phyloP scores from a whole-genome alignment of 2,797 vertebrate species.

The Chelmon rostratus region DNA sequence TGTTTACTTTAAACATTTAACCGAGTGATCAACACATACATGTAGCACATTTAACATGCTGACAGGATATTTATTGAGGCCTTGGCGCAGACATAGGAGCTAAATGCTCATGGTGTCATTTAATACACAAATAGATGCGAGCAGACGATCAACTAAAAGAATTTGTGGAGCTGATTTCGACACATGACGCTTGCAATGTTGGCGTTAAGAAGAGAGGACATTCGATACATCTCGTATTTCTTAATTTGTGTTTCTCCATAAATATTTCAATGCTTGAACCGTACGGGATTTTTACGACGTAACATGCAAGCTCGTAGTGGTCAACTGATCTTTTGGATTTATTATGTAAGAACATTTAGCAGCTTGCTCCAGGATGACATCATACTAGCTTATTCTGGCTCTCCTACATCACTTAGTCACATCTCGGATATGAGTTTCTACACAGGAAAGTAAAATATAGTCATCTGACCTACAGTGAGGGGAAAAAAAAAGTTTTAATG shows the following conservation, averaged over 20 bases:
- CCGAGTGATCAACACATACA: conserved; percentile 35
- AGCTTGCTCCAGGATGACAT: conserved; percentile 23
- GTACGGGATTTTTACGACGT: conserved; percentile 14
- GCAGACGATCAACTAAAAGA: conserved; percentile 10
- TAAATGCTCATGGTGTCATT: conserved; percentile 23
- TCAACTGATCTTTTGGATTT: conserved; percentile 33
- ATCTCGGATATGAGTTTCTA: conserved; percentile 43
- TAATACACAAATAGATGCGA: conserved; percentile 36
- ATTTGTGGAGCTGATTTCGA: conserved; percentile 35
- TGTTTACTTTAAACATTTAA: conserved; percentile 36
- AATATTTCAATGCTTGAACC: conserved; percentile 22
- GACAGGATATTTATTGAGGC: conserved; percentile 32
- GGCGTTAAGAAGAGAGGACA: conserved; percentile 18
- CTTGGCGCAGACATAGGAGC: conserved; percentile 18
- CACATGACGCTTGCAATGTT: not conserved
- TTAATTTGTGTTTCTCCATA: conserved; percentile 18
- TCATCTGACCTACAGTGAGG: conserved; percentile 13
- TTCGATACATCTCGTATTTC: conserved; percentile 7
- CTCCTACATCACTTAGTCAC: conserved; percentile 17
- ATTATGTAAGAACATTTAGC: conserved; percentile 31
- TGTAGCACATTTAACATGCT: conserved; percentile 21
- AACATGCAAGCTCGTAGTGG: conserved; percentile 1
- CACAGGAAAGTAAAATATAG: conserved; percentile 47
- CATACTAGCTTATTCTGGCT: conserved; percentile 35
- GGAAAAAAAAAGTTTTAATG: conserved; percentile 17